Conservation (phyloP, 2,113 vertebrate genomes). For the Sinosuthora webbiana region DNA sequence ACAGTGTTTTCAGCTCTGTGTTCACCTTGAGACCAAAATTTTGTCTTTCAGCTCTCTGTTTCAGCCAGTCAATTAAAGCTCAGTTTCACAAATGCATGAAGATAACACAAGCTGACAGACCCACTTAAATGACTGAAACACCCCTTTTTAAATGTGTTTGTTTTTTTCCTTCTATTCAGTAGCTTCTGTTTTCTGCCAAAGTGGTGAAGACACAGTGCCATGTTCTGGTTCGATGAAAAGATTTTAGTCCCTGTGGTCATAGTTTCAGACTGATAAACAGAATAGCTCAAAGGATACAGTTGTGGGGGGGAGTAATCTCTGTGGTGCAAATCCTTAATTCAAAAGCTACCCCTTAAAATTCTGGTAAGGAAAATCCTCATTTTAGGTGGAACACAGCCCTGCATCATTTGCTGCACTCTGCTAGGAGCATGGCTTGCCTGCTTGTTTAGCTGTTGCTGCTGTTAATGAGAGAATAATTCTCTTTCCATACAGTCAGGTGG, state of each 20-base stretch:
- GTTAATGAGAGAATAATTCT: slow-evolving; percentile 55
- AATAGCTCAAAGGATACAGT: not conserved
- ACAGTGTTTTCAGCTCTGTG: not conserved
- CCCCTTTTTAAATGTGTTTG: not conserved
- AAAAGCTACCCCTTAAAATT: not conserved
- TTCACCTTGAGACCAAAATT: not conserved
- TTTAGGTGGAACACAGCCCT: not conserved
- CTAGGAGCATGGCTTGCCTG: not conserved
- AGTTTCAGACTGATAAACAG: not conserved
- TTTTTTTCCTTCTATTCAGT: not conserved
- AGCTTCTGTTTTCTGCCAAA: not conserved
- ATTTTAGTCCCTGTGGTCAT: not conserved
- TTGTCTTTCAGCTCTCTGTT: not conserved
- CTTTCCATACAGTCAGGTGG: slow-evolving; percentile 19
- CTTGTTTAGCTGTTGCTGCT: slow-evolving; percentile 53
- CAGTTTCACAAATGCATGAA: not conserved
- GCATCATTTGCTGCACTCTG: not conserved
- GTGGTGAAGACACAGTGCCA: not conserved
- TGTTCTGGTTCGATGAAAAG: not conserved
- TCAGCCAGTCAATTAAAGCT: slow-evolving; percentile 33
- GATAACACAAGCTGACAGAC: slow-evolving; percentile 25
- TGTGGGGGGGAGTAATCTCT: not conserved
- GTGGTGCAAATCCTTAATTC: not conserved
- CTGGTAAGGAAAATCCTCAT: not conserved
- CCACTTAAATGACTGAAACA: not conserved